Evolutionary conservation across 2,797 vertebrate genomes (phyloP).

Genomic region (Sparidentex hasta): DNA sequence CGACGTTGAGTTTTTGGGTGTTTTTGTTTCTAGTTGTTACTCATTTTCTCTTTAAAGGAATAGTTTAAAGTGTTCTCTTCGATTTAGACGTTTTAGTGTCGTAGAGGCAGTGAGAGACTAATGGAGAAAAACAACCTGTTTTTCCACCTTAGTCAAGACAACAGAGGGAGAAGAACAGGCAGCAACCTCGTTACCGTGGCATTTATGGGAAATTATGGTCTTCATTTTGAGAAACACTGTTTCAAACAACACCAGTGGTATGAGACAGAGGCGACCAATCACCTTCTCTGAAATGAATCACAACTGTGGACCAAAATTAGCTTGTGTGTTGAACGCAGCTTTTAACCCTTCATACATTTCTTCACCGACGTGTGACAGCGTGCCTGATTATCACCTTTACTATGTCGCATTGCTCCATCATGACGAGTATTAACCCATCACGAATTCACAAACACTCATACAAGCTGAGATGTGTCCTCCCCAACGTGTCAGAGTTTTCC

Average conservation of each 20-base stretch:
- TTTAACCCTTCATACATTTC: not conserved
- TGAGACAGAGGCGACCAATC: not conserved
- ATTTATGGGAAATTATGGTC: conserved; percentile 2
- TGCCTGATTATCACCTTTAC: not conserved
- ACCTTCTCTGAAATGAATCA: not conserved
- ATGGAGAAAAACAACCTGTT: not conserved
- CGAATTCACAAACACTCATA: conserved; percentile 11
- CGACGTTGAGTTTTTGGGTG: too few relatives aligned
- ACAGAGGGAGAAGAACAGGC: conserved; percentile 2
- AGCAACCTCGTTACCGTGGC: conserved; percentile 3
- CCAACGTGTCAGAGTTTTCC: conserved; percentile 18
- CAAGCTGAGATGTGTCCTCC: conserved; percentile 24
- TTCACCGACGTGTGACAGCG: not conserved
- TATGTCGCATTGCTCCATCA: not conserved
- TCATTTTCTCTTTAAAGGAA: not conserved
- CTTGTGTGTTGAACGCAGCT: not conserved
- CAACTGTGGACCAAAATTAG: not conserved
- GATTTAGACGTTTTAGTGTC: too few relatives aligned
- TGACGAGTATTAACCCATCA: not conserved
- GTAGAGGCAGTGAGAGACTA: not conserved
- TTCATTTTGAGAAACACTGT: not conserved
- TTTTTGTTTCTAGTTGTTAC: not conserved
- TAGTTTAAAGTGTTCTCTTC: too few relatives aligned
- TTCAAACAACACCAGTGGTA: not conserved
- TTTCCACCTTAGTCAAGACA: conserved; percentile 1